Percentiles rank a stretch among this genome's conserved stretches.
Conservation (phyloP, 2,797 vertebrate genomes). For the Rhinella marina region DNA sequence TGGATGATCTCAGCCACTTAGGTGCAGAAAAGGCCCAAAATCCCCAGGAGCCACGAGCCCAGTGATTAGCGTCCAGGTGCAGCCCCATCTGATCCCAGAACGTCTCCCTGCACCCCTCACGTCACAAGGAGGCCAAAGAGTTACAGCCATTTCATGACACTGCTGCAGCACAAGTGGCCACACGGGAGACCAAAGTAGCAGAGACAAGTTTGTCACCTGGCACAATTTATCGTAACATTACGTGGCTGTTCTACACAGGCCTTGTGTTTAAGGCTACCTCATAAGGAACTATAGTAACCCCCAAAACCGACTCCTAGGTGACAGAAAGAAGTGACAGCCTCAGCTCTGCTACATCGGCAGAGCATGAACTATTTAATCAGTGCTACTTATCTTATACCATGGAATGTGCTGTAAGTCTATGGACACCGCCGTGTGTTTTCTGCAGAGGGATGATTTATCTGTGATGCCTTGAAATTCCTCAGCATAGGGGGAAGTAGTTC, state of each 20-base stretch:
- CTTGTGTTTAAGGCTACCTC: not conserved
- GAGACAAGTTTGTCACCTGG: not conserved
- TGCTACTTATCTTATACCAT: conserved; percentile 17
- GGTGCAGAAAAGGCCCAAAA: conserved; percentile 22
- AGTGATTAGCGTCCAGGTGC: conserved; percentile 5
- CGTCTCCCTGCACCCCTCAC: not conserved
- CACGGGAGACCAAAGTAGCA: not conserved
- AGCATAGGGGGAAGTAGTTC: conserved; percentile 1
- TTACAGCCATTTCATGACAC: not conserved
- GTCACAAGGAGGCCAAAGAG: not conserved
- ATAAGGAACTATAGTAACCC: no score
- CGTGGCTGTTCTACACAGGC: not conserved
- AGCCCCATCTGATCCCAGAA: not conserved
- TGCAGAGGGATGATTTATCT: conserved; percentile 26
- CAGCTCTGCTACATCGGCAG: not conserved
- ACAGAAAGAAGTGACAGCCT: not conserved
- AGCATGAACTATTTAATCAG: not conserved
- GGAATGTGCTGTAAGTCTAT: conserved; percentile 24
- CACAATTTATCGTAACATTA: not conserved
- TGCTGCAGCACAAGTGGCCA: conserved; percentile 15
- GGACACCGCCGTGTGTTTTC: not conserved
- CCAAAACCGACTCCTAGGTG: not conserved
- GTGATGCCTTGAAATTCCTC: conserved; percentile 16
- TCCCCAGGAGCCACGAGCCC: not conserved
- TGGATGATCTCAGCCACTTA: conserved; percentile 65